Evolutionary conservation across 2,888 invertebrate genomes (phyloP), one percentile per base, ranked within the genome.

Genomic region (Cylloceria caligata): DNA sequence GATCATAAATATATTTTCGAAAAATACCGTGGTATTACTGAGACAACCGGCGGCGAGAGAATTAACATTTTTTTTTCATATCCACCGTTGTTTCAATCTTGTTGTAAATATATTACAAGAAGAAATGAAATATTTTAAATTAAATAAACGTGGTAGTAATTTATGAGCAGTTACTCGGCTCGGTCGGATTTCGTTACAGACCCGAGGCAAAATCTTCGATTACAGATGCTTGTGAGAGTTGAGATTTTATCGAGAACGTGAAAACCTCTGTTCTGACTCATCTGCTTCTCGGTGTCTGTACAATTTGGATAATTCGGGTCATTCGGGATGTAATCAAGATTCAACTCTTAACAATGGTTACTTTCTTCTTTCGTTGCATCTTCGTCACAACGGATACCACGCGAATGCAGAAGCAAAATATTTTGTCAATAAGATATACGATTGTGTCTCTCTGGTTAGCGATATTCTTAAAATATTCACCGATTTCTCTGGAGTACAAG

Each of bases 401-500:
- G 9, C 5, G 11, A 16, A 27, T 3, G 55, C 21, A 16, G 34
- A 71, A 65, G 13, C 19, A 68, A 57, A 81, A 81, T 72, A 52
- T 42, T 62, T 76, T 36, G 60, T 67, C 30, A 69, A 47, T 65
- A 75, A 68, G 64, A 21, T 64, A 77, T 68, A 57, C 16, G 36
- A 72, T 73, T 64, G 36, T 72, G 60, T 74, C 65, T 60, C 36
- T 65, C 30, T 19, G 57, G 39, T 65, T 42, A 65, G 69, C 64
- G 73, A 78, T 11, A 71, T 57, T 67, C 39, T 55, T 74, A 24
- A 78, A 78, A 81, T 78, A 81, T 81, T 78, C 68, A 81, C 21
- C 74, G 47, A 64, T 74, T 69, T 74, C 45, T 62, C 42, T 30
- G 47, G 49, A 69, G 34, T 36, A 64, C 39, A 69, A 64, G n/a